phyloP scores from a whole-genome alignment of 2,888 invertebrate genomes.

The Leptinotarsa haldemani region DNA sequence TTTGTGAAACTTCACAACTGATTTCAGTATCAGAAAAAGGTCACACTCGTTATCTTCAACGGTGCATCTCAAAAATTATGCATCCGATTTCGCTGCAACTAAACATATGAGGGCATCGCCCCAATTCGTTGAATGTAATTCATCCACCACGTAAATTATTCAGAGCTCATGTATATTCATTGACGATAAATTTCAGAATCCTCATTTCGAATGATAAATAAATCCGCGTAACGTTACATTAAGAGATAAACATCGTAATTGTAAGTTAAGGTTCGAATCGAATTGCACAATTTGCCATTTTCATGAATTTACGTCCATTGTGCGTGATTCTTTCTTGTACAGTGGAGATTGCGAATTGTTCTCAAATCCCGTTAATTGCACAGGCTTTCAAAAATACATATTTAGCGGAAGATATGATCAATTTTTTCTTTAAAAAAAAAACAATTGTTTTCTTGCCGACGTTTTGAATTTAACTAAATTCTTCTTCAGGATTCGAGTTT shows the following conservation, averaged over 20 bases:
- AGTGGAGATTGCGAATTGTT: no score
- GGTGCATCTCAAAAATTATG: not conserved
- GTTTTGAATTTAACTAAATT: no score
- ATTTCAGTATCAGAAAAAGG: not conserved
- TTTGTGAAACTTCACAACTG: not conserved
- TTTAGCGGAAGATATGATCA: no score
- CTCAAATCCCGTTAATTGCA: no score
- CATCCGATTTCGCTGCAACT: conserved; percentile 3
- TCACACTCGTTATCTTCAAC: not conserved
- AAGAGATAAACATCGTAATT: not conserved
- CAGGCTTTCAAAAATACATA: no score
- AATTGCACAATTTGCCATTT: conserved; percentile 3
- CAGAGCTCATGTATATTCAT: conserved; percentile 15
- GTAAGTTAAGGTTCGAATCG: not conserved
- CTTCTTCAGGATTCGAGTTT: no score
- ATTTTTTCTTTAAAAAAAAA: no score
- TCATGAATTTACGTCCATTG: not conserved
- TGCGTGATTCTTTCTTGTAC: not conserved
- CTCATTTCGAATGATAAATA: conserved; percentile 3
- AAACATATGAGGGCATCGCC: conserved; percentile 3
- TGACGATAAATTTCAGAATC: conserved; percentile 13
- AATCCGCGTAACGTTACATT: conserved; percentile 4
- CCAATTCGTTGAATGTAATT: conserved; percentile 6
- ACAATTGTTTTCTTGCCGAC: no score
- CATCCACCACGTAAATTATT: conserved; percentile 1